Conservation (phyloP, 2,888 invertebrate species). For the Scaptomyza parva region DNA sequence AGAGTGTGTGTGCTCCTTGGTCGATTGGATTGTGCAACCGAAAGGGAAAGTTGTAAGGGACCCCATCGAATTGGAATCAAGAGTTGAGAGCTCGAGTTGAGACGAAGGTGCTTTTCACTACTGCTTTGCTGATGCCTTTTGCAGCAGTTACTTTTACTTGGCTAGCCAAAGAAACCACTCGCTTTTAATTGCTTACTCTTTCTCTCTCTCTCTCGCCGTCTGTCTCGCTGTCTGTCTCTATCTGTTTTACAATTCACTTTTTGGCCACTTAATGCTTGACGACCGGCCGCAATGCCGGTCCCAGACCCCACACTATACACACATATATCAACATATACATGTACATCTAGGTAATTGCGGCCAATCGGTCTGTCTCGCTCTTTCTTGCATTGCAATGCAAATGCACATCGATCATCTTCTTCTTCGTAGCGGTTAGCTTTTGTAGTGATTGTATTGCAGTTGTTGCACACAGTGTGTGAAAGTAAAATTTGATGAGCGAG, state of each 20-base stretch:
- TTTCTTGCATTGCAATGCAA: conserved; percentile 49
- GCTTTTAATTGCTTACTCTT: conserved; percentile 65
- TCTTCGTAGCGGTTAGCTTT: conserved; percentile 57
- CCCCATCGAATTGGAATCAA: conserved; percentile 11
- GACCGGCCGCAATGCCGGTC: conserved; percentile 10
- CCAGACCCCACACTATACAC: conserved; percentile 23
- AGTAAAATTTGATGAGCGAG: conserved; percentile 68
- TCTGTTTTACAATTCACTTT: conserved; percentile 60
- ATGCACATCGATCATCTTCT: conserved; percentile 77
- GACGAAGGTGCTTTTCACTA: conserved; percentile 36
- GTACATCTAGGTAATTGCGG: conserved; percentile 59
- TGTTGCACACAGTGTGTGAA: conserved; percentile 65
- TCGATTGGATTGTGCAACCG: conserved; percentile 67
- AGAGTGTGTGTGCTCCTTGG: conserved; percentile 38
- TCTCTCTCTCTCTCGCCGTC: neutral
- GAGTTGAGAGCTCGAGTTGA: conserved; percentile 6
- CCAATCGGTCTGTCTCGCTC: conserved; percentile 29
- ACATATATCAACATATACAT: conserved; percentile 14
- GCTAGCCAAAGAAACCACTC: conserved; percentile 55
- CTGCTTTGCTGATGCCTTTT: conserved; percentile 25
- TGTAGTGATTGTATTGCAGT: conserved; percentile 54
- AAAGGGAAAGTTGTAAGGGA: conserved; percentile 76
- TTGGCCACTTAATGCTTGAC: conserved; percentile 23
- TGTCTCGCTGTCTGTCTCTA: neutral
- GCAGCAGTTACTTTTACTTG: conserved; percentile 75